A percentile compares a stretch with the other conserved stretches of the same genome.
Conservation (phyloP, 2,113 vertebrate species). For the Tenrec ecaudatus region DNA sequence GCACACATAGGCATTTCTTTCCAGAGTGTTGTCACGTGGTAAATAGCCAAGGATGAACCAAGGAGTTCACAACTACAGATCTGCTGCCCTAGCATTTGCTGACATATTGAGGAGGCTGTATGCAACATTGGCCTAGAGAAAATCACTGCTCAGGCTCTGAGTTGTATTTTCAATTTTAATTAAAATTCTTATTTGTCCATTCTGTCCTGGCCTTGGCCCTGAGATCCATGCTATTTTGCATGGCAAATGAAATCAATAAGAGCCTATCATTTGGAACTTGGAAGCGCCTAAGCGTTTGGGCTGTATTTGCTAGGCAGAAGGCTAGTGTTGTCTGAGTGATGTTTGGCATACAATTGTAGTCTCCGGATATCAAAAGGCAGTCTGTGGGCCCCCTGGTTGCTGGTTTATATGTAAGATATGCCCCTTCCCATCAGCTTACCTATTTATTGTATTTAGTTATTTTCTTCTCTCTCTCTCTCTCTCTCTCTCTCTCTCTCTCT, state of each 20-base stretch:
- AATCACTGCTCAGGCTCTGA: slow-evolving; percentile 32
- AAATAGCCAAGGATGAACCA: not conserved
- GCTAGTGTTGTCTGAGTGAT: slow-evolving; percentile 62
- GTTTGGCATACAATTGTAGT: not conserved
- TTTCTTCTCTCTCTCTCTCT: not conserved
- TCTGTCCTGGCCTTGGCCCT: slow-evolving; percentile 47
- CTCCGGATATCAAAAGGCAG: slow-evolving; percentile 5
- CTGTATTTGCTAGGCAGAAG: slow-evolving; percentile 62
- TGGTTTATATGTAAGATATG: not conserved
- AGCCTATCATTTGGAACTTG: slow-evolving; percentile 53
- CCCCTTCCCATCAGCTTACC: not conserved
- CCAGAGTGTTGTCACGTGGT: not conserved
- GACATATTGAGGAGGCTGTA: not conserved
- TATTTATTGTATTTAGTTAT: not conserved
- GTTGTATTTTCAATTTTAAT: slow-evolving; percentile 66
- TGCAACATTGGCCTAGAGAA: slow-evolving; percentile 54
- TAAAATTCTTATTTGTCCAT: slow-evolving; percentile 67
- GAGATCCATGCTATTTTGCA: slow-evolving; percentile 55
- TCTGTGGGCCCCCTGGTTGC: not conserved
- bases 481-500: not conserved
- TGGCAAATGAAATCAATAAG: slow-evolving; percentile 63
- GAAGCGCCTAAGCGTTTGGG: not conserved
- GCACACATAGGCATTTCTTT: not conserved
- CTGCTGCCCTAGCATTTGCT: slow-evolving; percentile 22
- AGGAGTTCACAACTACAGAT: not conserved